Conservation (phyloP, 1,140 invertebrate genomes). For the Anagrus nilaparvatae region DNA sequence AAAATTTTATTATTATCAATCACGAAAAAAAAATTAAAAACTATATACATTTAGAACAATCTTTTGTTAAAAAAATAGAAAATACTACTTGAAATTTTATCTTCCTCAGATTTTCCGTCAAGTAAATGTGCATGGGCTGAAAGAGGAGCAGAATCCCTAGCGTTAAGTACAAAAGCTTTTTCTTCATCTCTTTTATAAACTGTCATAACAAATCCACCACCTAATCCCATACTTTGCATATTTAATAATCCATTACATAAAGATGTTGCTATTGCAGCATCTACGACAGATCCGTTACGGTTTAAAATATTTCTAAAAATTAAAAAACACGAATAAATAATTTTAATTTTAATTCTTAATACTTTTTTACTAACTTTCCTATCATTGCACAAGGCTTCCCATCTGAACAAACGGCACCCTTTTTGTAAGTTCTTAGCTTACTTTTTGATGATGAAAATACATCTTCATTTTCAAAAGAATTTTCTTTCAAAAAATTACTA, state of each 20-base stretch:
- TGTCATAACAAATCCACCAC: conserved; percentile 80
- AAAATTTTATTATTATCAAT: too few relatives aligned
- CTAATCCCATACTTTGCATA: conserved; percentile 77
- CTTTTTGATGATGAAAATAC: conserved; percentile 43
- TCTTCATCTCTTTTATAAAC: conserved; percentile 56
- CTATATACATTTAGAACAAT: too few relatives aligned
- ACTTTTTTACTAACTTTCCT: conserved; percentile 50
- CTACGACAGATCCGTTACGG: conserved; percentile 75
- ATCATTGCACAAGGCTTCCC: conserved; percentile 62
- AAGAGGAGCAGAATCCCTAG: conserved; percentile 70
- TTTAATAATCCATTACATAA: conserved; percentile 81
- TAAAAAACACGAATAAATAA: conserved; percentile 9
- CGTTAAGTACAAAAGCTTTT: conserved; percentile 59
- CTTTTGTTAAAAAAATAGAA: too few relatives aligned
- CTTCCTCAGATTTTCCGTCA: conserved; percentile 38
- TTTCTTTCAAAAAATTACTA: too few relatives aligned
- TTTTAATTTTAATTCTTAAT: conserved; percentile 7
- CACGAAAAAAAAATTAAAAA: too few relatives aligned
- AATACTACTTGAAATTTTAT: conserved; percentile 23
- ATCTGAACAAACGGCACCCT: conserved; percentile 70
- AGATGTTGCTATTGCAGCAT: conserved; percentile 72
- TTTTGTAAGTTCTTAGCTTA: conserved; percentile 44
- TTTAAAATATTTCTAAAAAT: conserved; percentile 57
- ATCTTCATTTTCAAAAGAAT: too few relatives aligned
- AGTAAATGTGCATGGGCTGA: conserved; percentile 61